Base-by-base conservation (phyloP, 2,797 vertebrate genomes). In the Rhinella marina region DNA sequence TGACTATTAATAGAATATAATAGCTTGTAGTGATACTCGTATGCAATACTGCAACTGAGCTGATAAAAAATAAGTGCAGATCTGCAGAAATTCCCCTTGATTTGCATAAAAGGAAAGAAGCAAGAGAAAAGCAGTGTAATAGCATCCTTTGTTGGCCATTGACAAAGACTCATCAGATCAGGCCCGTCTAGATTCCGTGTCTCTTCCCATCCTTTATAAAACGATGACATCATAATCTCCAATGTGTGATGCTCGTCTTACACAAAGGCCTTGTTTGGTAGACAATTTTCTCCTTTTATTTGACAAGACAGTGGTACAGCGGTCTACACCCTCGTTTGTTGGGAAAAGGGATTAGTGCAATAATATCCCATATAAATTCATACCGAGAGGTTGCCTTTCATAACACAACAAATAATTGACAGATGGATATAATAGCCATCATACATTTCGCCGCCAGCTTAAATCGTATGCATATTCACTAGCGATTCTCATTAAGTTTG, bases 1-100 rank as follows among this genome's bases (percentile, higher is more conserved):
- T 64, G 59, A 62, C 29, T 48, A 62, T 48, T 81, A n/a, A 23
- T 12, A 64, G 79, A n/a, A 16, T 81, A 64, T 61, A 81, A 81
- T 48, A 81, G 79, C 29, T n/a, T 64, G 23, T 64, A 62, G 59
- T 7, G 19, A 56, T 82, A 91, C 48, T 0, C n/a, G n/a, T n/a
- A 84, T 93, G 79, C 93, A 93, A 93, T 92, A 91, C 92, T 92
- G 92, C 93, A 93, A 94, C 91, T 93, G 92, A 94, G 91, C 92
- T 91, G 90, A 93, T 93, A 90, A 92, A 92, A 91, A 90, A 72
- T 70, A 72, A 57, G 52, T 84, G 91, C 90, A 77, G 66, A 83
- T 25, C n/a, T 56, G 66, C 52, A 70, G 29, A 84, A 84, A 72
- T 72, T 54, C 11, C 17, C 12, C 1, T 0, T 56, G 88, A 90